A percentile compares a stretch with the other conserved stretches of the same genome.
These are phyloP conservation scores for Pandemis cinnamomeana DNA, from an alignment of 2,888 invertebrate genomes.

Conservation along the genomic window DNA sequence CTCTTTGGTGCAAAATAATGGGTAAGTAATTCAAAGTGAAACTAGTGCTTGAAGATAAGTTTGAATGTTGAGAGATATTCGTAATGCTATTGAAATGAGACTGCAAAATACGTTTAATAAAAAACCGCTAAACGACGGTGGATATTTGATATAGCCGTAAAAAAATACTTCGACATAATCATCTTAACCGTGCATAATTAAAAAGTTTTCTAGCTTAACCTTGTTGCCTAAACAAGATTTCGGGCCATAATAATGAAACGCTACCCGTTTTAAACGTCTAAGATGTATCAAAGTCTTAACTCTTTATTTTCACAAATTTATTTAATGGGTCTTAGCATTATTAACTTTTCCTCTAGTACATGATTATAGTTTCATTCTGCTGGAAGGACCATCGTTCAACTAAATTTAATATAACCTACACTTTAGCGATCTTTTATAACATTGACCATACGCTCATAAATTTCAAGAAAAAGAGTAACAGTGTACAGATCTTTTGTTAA, in stretches of 20 bases:
- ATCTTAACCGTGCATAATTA: neutral
- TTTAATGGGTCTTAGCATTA: neutral
- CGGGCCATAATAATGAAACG: neutral
- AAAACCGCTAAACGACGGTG: neutral
- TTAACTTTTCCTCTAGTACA: neutral
- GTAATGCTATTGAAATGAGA: no score
- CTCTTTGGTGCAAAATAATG: no score
- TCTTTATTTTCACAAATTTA: neutral
- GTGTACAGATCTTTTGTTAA: slow-evolving; percentile 2
- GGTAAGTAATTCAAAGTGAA: no score
- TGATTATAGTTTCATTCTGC: neutral
- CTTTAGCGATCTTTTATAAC: neutral
- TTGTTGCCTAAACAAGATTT: neutral
- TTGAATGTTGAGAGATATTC: neutral
- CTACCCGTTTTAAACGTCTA: neutral
- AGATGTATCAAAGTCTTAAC: neutral
- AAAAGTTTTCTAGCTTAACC: neutral
- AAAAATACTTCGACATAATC: neutral
- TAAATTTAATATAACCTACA: no score
- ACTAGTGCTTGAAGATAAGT: neutral
- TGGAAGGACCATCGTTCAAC: neutral
- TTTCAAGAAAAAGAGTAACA: neutral
- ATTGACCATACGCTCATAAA: neutral
- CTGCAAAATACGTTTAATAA: neutral
- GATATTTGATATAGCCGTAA: slow-evolving; percentile 2